phyloP scores from a whole-genome alignment of 2,797 vertebrate genomes.

The Picus viridis region DNA sequence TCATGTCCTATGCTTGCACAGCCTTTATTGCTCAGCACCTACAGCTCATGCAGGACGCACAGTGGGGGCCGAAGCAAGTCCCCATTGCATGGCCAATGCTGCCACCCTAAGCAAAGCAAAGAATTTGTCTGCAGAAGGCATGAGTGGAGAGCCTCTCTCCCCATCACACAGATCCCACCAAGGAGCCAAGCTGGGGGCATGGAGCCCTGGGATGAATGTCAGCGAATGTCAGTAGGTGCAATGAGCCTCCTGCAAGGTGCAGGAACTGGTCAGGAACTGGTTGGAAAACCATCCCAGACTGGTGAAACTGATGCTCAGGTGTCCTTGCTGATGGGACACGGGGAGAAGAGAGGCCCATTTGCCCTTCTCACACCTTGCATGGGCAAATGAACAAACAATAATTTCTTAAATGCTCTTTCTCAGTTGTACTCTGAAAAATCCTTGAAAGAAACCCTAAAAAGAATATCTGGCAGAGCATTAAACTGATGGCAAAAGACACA shows the following conservation, averaged over 20 bases:
- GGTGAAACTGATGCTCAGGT: fast-evolving
- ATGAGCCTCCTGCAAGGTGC: background rate
- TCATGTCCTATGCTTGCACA: background rate
- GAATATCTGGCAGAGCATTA: background rate
- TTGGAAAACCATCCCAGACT: background rate
- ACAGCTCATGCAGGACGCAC: fast-evolving
- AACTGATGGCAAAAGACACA: background rate
- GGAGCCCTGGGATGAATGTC: background rate
- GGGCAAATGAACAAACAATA: background rate
- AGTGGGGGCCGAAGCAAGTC: background rate
- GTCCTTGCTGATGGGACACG: background rate
- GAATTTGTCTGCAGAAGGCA: background rate
- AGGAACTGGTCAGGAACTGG: fast-evolving
- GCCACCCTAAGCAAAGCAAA: conserved; percentile 41
- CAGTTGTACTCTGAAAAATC: background rate
- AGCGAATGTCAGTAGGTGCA: fast-evolving
- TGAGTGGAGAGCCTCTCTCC: background rate
- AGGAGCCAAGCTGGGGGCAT: background rate
- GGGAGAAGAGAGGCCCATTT: background rate
- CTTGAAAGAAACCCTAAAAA: fast-evolving
- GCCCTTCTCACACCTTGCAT: background rate
- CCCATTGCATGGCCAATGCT: conserved; percentile 2
- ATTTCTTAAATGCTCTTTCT: background rate
- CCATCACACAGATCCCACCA: fast-evolving
- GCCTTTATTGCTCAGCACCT: background rate